A percentile compares a stretch with the other conserved stretches of the same genome.
These are phyloP conservation scores for Tipula lateralis DNA, from an alignment of 2,888 invertebrate species.

Conservation along the genomic window DNA sequence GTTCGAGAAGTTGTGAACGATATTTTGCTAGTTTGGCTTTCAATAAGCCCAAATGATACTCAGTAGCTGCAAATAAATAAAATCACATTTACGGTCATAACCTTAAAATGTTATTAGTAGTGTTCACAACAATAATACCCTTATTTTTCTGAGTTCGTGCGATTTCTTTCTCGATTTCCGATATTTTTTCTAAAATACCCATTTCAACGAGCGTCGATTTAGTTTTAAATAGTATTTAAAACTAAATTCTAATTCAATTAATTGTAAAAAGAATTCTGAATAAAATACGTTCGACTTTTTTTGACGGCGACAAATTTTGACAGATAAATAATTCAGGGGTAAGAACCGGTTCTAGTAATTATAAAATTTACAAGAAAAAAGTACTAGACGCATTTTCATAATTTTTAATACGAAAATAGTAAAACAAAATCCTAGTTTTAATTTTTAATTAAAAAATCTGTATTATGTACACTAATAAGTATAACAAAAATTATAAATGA, in stretches of 20 bases:
- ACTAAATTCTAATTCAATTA: conserved; percentile 1
- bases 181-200: conserved; percentile 99
- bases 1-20: conserved; percentile 89
- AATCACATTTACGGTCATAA: conserved; percentile 27
- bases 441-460: not conserved
- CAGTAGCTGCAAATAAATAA: conserved; percentile 69
- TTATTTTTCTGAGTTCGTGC: conserved; percentile 98
- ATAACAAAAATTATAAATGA: not conserved
- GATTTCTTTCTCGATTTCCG: conserved; percentile 98
- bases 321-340: not conserved
- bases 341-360: not conserved
- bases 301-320: conserved; percentile 3
- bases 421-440: not conserved
- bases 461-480: not conserved
- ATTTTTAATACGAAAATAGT: not conserved
- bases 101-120: conserved; percentile 29
- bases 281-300: not conserved
- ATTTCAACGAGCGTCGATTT: conserved; percentile 52
- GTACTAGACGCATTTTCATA: not conserved
- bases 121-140: conserved; percentile 58
- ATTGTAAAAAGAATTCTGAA: not conserved
- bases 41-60: conserved; percentile 95
- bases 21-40: conserved; percentile 97
- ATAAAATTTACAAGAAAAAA: not conserved
- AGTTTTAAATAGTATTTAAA: not conserved